These are phyloP conservation scores for Balearica regulorum DNA, from an alignment of 2,797 vertebrate species.

Conservation along the genomic window DNA sequence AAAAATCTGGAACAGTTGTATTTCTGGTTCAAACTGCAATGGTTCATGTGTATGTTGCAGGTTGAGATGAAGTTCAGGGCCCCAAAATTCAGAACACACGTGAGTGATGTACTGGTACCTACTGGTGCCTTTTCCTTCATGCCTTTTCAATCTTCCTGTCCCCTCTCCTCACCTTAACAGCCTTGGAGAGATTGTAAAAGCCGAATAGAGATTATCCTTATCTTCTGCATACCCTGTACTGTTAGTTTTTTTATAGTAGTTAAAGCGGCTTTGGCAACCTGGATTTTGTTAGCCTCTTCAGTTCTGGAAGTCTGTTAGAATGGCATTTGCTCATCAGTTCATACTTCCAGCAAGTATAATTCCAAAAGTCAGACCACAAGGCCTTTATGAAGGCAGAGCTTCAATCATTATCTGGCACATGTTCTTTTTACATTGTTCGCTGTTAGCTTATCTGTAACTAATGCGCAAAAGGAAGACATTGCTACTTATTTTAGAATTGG, in stretches of 20 bases:
- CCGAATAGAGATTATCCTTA: not conserved
- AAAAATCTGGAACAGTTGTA: not conserved
- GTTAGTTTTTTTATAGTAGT: not conserved
- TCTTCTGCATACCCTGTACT: not conserved
- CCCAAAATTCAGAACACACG: not conserved
- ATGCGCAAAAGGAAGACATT: not conserved
- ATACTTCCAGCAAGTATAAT: not conserved
- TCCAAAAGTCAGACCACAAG: not conserved
- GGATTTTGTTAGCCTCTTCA: not conserved
- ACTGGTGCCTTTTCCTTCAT: not conserved
- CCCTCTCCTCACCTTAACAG: not conserved
- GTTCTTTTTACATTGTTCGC: not conserved
- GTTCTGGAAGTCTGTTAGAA: not conserved
- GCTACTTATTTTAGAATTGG: not conserved
- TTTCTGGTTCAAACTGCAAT: not conserved
- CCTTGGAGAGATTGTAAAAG: not conserved
- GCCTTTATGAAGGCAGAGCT: not conserved
- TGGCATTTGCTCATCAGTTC: not conserved
- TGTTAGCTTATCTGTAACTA: not conserved
- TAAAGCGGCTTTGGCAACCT: not conserved
- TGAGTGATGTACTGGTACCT: not conserved
- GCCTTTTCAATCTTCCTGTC: not conserved
- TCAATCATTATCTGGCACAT: not conserved
- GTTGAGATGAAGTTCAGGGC: not conserved
- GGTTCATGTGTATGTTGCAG: not conserved